Base-by-base conservation (phyloP, 2,888 invertebrate genomes). In the Rhamnusium bicolor region DNA sequence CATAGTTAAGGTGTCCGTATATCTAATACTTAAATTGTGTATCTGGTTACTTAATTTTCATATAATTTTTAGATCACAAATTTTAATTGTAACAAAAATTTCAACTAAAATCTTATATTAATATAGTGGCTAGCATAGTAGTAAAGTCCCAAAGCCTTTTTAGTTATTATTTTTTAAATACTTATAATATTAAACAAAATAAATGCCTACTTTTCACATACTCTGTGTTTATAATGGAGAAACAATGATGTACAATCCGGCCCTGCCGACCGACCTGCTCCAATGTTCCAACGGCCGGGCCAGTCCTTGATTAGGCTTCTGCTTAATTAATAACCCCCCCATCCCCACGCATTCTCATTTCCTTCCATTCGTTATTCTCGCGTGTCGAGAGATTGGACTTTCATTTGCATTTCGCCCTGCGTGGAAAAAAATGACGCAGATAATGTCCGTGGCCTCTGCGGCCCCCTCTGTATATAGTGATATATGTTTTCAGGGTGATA, bases 301-400 rank as follows among this genome's bases (percentile, higher is more conserved):
- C 79, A 77, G 83, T 87, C 56, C 89, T 90, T 90, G 89, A 90
- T 90, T 90, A 89, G 89, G 88, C 89, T 89, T 89, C 89, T 89
- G 89, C 89, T 89, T 90, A 90, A 90, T 90, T 90, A 90, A 90
- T 90, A 89, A 89, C 89, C 89, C 88, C 88, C n/a, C 87, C 87
- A 47, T 27, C 71, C 83, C 81, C 81, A 78, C 81, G 76, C 84
- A 77, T 82, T 82, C 82, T 84, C 84, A 84, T 85, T 85, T 85
- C 83, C 84, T 85, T 75, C 73, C 74, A 72, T 77, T 83, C 85
- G 84, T 84, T 83, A 84, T 81, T 83, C 82, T 86, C 85, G 85
- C 86, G 85, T 85, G 86, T 84, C 83, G 84, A 82, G 81, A 85
- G 84, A 85, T 84, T 83, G 84, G 83, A 84, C 83, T 81, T 83